These are phyloP conservation scores for Lagria hirta DNA, from an alignment of 2,888 invertebrate genomes.

Conservation along the genomic window DNA sequence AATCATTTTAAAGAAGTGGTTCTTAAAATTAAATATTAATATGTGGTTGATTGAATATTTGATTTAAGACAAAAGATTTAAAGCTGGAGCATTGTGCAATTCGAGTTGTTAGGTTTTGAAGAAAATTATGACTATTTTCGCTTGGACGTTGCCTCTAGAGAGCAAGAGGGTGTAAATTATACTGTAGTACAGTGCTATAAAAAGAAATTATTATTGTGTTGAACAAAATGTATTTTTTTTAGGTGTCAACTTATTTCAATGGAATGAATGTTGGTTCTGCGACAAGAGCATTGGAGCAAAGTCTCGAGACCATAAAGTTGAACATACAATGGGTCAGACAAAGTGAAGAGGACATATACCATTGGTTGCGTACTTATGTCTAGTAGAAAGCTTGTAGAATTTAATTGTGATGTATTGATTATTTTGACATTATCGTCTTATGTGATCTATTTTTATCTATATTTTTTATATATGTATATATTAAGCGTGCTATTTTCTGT, in stretches of 20 bases:
- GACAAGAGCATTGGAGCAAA: constrained; percentile 65
- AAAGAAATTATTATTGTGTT: constrained; percentile 16
- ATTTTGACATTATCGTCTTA: constrained; percentile 25
- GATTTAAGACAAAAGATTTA: too few relatives aligned
- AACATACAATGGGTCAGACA: constrained; percentile 79
- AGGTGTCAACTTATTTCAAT: constrained; percentile 54
- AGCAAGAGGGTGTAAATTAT: background rate
- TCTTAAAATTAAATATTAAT: too few relatives aligned
- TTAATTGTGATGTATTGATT: constrained; percentile 32
- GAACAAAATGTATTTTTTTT: constrained; percentile 26
- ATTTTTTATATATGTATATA: constrained; percentile 42
- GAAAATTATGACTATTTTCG: too few relatives aligned
- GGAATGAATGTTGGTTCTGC: constrained; percentile 55
- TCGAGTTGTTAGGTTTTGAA: too few relatives aligned
- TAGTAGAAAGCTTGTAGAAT: constrained; percentile 36
- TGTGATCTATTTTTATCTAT: constrained; percentile 36
- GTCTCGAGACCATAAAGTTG: constrained; percentile 76
- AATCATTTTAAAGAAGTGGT: too few relatives aligned
- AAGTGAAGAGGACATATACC: constrained; percentile 59
- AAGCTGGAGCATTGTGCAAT: too few relatives aligned
- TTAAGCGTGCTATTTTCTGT: constrained; percentile 38
- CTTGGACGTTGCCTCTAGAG: too few relatives aligned
- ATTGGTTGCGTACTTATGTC: constrained; percentile 50
- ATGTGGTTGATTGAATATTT: too few relatives aligned
- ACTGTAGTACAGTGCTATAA: too few relatives aligned